Conservation (phyloP, 2,113 vertebrate species). For the Andinoacara biseriatus region DNA sequence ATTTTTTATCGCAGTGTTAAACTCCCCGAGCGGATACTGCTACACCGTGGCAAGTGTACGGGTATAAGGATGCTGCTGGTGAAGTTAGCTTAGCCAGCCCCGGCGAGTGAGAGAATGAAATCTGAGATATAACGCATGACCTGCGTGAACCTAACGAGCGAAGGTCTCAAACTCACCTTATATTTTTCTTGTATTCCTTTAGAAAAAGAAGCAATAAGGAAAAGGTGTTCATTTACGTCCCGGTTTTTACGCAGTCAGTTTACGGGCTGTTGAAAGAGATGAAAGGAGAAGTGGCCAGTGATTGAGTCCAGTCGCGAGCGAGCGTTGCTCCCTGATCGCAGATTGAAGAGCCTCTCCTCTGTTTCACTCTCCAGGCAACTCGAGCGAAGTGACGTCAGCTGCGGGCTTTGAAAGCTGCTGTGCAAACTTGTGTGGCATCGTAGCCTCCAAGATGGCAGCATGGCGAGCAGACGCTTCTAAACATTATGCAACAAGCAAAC, state of each 20-base stretch:
- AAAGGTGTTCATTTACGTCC: constrained; percentile 41
- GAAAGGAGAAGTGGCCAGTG: constrained; percentile 35
- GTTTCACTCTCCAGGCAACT: constrained; percentile 80
- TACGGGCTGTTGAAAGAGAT: constrained; percentile 37
- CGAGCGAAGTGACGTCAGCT: constrained; percentile 85
- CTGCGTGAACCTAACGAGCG: background rate
- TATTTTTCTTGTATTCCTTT: constrained; percentile 26
- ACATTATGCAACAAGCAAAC: background rate
- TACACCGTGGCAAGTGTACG: constrained; percentile 13
- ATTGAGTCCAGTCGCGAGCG: constrained; percentile 37
- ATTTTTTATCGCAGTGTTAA: background rate
- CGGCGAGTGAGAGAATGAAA: background rate
- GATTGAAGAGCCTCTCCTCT: constrained; percentile 80
- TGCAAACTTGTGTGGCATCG: background rate
- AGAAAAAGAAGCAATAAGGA: background rate
- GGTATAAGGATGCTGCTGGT: constrained; percentile 25
- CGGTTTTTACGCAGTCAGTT: constrained; percentile 40
- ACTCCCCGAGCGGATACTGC: background rate
- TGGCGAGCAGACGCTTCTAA: background rate
- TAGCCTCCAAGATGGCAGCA: constrained; percentile 1
- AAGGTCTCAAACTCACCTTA: constrained; percentile 62
- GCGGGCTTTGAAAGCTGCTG: constrained; percentile 52
- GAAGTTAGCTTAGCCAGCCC: constrained; percentile 53
- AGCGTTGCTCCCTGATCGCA: constrained; percentile 67
- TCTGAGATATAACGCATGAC: background rate